These are phyloP conservation scores for Crenichthys baileyi DNA, from an alignment of 2,797 vertebrate species.

Conservation along the genomic window DNA sequence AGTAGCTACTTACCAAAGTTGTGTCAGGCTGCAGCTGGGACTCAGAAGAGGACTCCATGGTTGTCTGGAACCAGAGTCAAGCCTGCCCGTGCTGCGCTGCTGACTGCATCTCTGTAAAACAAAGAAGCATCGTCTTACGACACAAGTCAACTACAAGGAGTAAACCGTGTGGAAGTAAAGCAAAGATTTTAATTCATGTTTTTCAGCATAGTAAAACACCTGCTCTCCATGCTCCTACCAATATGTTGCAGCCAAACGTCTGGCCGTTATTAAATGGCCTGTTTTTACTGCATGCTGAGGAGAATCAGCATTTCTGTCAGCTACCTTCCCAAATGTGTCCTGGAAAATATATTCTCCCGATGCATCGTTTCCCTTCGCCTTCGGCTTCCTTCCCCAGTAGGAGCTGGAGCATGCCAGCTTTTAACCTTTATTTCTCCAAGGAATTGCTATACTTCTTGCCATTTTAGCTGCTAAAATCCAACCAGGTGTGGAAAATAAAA, in stretches of 20 bases:
- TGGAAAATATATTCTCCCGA: slow-evolving; percentile 23
- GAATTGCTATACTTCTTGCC: slow-evolving; percentile 9
- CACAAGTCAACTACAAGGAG: neutral
- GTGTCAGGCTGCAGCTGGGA: slow-evolving; percentile 82
- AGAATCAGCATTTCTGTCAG: slow-evolving; percentile 23
- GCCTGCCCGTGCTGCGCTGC: slow-evolving; percentile 61
- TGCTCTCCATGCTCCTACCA: neutral
- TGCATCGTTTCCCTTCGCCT: slow-evolving; percentile 9
- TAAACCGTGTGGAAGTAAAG: neutral
- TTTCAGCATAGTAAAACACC: neutral
- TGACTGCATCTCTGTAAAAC: slow-evolving; percentile 71
- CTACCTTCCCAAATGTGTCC: slow-evolving; percentile 2
- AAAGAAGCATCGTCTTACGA: slow-evolving; percentile 25
- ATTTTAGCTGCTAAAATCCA: slow-evolving; percentile 23
- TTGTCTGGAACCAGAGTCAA: slow-evolving; percentile 54
- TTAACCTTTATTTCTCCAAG: slow-evolving; percentile 33
- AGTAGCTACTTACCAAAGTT: slow-evolving; percentile 73
- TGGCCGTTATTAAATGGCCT: slow-evolving; percentile 27
- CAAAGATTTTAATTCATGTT: neutral
- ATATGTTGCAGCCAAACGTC: slow-evolving; percentile 14
- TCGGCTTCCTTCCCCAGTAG: slow-evolving; percentile 19
- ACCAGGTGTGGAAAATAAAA: neutral
- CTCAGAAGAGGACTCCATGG: slow-evolving; percentile 83
- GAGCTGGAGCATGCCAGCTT: slow-evolving; percentile 22
- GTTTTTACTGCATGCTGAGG: neutral